Base-by-base conservation (phyloP, 2,888 invertebrate genomes). In the Lissonota sp. region DNA sequence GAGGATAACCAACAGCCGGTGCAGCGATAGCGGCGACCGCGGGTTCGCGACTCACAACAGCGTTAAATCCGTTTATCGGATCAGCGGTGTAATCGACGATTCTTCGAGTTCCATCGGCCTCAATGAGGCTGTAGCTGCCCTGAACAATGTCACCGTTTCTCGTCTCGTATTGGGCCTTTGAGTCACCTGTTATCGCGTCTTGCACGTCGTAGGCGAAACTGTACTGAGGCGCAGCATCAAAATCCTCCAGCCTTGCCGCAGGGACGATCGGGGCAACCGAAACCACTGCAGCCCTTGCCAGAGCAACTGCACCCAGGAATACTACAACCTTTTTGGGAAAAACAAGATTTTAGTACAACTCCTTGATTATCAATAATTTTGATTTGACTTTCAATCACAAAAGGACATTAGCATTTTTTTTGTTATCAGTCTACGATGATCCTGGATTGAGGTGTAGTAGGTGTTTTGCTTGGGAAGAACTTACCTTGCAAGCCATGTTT, bases 271-370 rank as follows among this genome's bases (percentile, higher is more conserved):
- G 62, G 6, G 81, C 82, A 16, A 86, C 87, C 4, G 90, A 87
- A 1, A 88, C 85, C 7, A 90, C 87, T 0, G 94, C 94, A 86
- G 93, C 94, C 67, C 80, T 93, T 26, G 93, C 92, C 58, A 94
- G 92, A 83, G 85, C 93, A 87, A 84, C 93, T 78, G 92, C 83
- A 69, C 90, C 90, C 86, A 91, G 84, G 51, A 93, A 76, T 71
- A 92, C 87, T 80, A 93, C 75, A 77, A 92, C 85, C 93, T 91
- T 85, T 26, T 26, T 26, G 3, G 26, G 26, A 26, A 26, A 3
- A 3, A 26, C 26, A 26, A 26, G 3, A 26, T 26, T 26, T 26
- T 26, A 26, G 26, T 26, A 26, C 1, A 26, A 26, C 26, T 26
- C 26, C 26, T 26, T 26, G 26, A 26, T 26, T 26, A 26, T 26